Conservation (phyloP, 2,797 vertebrate species). For the Amniataba percoides region DNA sequence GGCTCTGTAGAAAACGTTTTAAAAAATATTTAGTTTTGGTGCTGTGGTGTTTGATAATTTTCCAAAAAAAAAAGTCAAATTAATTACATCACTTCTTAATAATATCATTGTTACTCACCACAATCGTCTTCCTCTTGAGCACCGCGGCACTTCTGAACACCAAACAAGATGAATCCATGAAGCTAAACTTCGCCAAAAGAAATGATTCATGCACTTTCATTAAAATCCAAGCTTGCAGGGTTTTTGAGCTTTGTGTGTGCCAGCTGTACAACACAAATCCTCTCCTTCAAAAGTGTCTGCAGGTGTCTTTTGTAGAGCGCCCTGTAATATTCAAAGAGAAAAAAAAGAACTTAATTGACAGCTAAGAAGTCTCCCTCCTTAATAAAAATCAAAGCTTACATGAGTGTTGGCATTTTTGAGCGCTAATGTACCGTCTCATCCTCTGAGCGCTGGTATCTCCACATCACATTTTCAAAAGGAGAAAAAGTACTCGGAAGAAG, state of each 20-base stretch:
- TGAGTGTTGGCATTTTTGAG: constrained; percentile 41
- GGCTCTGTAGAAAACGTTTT: background rate
- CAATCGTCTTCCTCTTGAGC: background rate
- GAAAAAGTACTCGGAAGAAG: constrained; percentile 17
- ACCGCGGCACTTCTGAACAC: background rate
- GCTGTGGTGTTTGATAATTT: background rate
- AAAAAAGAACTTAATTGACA: constrained; percentile 39
- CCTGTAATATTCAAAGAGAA: constrained; percentile 45
- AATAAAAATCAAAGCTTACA: constrained; percentile 41
- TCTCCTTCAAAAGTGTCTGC: constrained; percentile 42
- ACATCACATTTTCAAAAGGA: constrained; percentile 18
- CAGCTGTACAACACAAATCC: constrained; percentile 34
- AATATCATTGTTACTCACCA: constrained; percentile 12
- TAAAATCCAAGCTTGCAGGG: constrained; percentile 18
- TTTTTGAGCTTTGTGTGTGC: constrained; percentile 18
- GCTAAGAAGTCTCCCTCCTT: constrained; percentile 30
- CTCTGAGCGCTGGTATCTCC: constrained; percentile 25
- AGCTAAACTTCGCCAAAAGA: constrained; percentile 10
- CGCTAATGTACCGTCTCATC: constrained; percentile 10
- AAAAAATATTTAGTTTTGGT: background rate
- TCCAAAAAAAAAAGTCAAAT: constrained; percentile 1
- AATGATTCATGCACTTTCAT: constrained; percentile 5
- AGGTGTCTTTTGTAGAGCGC: constrained; percentile 46
- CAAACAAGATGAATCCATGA: constrained; percentile 12
- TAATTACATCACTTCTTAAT: constrained; percentile 6